Conservation (phyloP, 2,888 invertebrate species). For the Azorinus chamasolen region DNA sequence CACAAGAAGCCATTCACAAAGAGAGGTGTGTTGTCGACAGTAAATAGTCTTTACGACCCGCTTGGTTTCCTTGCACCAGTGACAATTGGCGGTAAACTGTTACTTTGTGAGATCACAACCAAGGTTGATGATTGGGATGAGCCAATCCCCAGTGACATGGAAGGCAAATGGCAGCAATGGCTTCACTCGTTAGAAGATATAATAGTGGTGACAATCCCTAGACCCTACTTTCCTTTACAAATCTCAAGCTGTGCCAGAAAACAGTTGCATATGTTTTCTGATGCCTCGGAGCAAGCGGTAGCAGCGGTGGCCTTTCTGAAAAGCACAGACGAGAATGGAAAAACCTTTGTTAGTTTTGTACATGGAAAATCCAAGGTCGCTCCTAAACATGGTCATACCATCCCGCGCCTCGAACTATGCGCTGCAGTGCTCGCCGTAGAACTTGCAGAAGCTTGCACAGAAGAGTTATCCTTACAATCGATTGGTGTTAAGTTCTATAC, state of each 20-base stretch:
- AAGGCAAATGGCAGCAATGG: conserved; percentile 40
- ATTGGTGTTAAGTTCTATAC: background rate
- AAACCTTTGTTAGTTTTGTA: conserved; percentile 20
- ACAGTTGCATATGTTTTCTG: conserved; percentile 33
- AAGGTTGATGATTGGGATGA: conserved; percentile 49
- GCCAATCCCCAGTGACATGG: conserved; percentile 21
- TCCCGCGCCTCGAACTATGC: background rate
- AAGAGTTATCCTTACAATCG: background rate
- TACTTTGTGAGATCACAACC: conserved; percentile 26
- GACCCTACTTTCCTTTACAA: background rate
- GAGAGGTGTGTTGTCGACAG: conserved; percentile 58
- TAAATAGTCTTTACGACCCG: conserved; percentile 67
- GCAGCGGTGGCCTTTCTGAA: conserved; percentile 27
- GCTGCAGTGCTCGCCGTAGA: background rate
- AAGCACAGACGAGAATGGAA: background rate
- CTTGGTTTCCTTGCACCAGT: conserved; percentile 64
- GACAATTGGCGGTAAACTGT: conserved; percentile 53
- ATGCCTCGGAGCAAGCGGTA: conserved; percentile 33
- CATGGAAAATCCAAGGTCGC: conserved; percentile 44
- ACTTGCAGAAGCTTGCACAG: background rate
- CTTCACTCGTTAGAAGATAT: background rate
- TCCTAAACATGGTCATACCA: conserved; percentile 16
- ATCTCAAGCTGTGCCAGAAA: too few species aligned
- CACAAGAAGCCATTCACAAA: conserved; percentile 48
- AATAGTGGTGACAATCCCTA: background rate